Conservation (phyloP, 2,888 invertebrate species). For the Sesia bembeciformis region DNA sequence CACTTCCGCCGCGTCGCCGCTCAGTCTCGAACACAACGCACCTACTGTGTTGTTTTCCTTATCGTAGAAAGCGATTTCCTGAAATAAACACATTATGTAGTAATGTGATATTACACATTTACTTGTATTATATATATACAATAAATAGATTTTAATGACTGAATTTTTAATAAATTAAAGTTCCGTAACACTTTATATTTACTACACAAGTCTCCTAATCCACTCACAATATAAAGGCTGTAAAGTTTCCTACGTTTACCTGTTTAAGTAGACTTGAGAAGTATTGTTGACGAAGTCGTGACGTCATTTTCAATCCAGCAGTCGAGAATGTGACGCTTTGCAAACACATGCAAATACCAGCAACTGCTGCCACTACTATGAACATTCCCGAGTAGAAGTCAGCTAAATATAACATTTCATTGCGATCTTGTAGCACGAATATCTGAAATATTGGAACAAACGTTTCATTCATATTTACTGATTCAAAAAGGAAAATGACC, state of each 20-base stretch:
- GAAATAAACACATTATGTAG: not conserved
- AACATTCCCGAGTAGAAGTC: constrained; percentile 79
- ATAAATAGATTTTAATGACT: too few species aligned
- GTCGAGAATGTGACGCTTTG: constrained; percentile 83
- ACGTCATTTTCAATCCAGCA: constrained; percentile 85
- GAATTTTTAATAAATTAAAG: too few species aligned
- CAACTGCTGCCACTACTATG: constrained; percentile 78
- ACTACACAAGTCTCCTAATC: not conserved
- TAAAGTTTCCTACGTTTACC: constrained; percentile 18
- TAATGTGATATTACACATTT: too few species aligned
- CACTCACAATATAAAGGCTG: not conserved
- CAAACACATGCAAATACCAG: constrained; percentile 78
- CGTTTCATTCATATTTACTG: too few species aligned
- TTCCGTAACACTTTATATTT: too few species aligned
- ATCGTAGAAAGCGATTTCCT: constrained; percentile 79
- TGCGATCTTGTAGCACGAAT: constrained; percentile 71
- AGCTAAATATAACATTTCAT: constrained; percentile 70
- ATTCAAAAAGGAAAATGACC: too few species aligned
- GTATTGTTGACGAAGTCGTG: constrained; percentile 70
- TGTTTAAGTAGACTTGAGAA: constrained; percentile 73
- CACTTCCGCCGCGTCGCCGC: constrained; percentile 77
- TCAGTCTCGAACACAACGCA: constrained; percentile 76
- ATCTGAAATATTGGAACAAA: constrained; percentile 49
- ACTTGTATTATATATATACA: too few species aligned
- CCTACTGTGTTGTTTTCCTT: constrained; percentile 76